These are phyloP conservation scores for Drosophila obscura DNA, from an alignment of 1,140 invertebrate genomes.

Conservation along the genomic window DNA sequence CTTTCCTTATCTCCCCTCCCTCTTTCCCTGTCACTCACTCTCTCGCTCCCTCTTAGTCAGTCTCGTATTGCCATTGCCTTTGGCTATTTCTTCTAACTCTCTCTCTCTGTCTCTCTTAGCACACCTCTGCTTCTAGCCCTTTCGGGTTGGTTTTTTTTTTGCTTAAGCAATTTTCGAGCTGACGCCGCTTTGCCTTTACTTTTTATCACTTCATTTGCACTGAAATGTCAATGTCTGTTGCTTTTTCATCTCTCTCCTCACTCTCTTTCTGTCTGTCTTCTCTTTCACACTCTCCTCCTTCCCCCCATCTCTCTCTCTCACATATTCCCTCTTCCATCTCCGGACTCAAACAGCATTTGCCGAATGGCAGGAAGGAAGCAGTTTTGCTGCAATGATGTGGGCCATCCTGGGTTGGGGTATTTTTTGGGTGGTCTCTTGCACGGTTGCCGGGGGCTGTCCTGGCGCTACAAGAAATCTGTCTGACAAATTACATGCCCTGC, in stretches of 20 bases:
- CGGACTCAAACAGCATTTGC: conserved; percentile 34
- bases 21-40: conserved; percentile 4
- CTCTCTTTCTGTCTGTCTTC: conserved; percentile 13
- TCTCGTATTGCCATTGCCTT: conserved; percentile 16
- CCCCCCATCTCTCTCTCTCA: not conserved
- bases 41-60: conserved; percentile 5
- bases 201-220: conserved; percentile 78
- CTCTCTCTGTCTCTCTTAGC: not conserved
- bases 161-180: conserved; percentile 59
- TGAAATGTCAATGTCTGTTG: conserved; percentile 72
- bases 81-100: conserved; percentile 4
- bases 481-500: conserved; percentile 73
- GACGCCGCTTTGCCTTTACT: conserved; percentile 55
- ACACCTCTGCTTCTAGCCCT: conserved; percentile 5
- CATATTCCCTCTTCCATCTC: not conserved
- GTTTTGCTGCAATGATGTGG: conserved; percentile 65
- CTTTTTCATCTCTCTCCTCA: conserved; percentile 12
- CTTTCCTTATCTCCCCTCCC: no score
- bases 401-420: conserved; percentile 8
- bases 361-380: conserved; percentile 68
- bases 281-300: not conserved
- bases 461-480: conserved; percentile 71
- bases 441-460: conserved; percentile 18
- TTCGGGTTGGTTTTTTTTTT: conserved; percentile 19
- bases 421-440: conserved; percentile 22